Percentiles rank a stretch among this genome's conserved stretches.
Evolutionary conservation across 1,140 invertebrate genomes (phyloP).

Genomic region (Papilio aristodemus): DNA sequence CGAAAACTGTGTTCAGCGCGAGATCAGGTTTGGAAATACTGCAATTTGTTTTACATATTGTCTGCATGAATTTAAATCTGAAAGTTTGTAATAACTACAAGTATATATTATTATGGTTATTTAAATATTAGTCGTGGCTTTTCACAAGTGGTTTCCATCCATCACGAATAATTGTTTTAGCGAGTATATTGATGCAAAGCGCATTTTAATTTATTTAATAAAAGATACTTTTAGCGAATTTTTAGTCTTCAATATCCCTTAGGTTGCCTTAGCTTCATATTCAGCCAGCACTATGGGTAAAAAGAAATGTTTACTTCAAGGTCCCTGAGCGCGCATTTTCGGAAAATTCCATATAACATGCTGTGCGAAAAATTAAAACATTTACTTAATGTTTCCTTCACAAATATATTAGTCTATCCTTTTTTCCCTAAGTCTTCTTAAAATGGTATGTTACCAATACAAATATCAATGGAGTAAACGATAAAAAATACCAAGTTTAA

Average conservation of each 20-base stretch:
- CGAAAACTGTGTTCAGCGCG: slow-evolving; percentile 48
- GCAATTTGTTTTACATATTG: slow-evolving; percentile 33
- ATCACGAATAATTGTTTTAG: slow-evolving; percentile 26
- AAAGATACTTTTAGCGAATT: slow-evolving; percentile 28
- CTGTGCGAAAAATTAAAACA: slow-evolving; percentile 29
- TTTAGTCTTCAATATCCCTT: slow-evolving; percentile 20
- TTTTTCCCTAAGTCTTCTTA: background rate
- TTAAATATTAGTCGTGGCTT: slow-evolving; percentile 26
- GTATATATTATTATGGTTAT: background rate
- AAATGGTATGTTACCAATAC: background rate
- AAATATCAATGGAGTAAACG: background rate
- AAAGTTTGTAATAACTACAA: slow-evolving; percentile 32
- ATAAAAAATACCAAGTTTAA: too few species aligned
- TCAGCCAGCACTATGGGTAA: slow-evolving; percentile 2
- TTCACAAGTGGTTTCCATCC: slow-evolving; percentile 9
- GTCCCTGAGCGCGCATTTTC: slow-evolving; percentile 13
- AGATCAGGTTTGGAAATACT: slow-evolving; percentile 51
- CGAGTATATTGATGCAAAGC: slow-evolving; percentile 28
- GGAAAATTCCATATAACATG: slow-evolving; percentile 21
- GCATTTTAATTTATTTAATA: slow-evolving; percentile 27
- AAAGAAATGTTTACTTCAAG: slow-evolving; percentile 6
- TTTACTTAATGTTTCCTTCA: background rate
- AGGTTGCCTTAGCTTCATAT: slow-evolving; percentile 28
- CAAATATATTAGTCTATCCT: slow-evolving; percentile 6
- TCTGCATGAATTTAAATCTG: slow-evolving; percentile 30